Evolutionary conservation across 2,113 vertebrate species (phyloP).

Genomic region (Madoqua kirkii): DNA sequence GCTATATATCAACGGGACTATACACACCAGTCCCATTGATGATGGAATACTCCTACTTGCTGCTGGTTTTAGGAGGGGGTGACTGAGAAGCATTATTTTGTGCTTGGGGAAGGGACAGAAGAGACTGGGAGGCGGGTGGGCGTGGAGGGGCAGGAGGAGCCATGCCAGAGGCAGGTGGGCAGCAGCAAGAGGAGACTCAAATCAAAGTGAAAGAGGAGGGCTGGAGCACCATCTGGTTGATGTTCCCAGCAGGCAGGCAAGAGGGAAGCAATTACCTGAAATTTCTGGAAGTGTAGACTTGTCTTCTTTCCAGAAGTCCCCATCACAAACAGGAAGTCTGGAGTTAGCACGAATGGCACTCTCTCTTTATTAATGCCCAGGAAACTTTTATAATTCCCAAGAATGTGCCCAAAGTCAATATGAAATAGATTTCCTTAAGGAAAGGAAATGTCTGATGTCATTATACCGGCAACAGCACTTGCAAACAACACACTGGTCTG

Average conservation of each 20-base stretch:
- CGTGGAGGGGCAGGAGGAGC: accelerated
- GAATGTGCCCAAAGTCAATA: slow-evolving; percentile 99
- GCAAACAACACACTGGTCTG: neutral
- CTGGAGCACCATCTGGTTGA: too few relatives aligned
- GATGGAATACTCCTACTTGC: neutral
- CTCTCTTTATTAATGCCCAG: slow-evolving; percentile 98
- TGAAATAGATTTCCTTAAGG: slow-evolving; percentile 95
- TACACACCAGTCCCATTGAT: neutral
- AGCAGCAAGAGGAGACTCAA: neutral
- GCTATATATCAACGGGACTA: neutral
- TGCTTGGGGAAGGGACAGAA: neutral
- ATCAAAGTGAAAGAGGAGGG: neutral
- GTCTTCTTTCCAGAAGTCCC: slow-evolving; percentile 95
- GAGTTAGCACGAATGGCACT: slow-evolving; percentile 97
- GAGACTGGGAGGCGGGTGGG: neutral
- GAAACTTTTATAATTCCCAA: slow-evolving; percentile 99
- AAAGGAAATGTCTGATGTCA: slow-evolving; percentile 64
- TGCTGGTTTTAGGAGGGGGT: neutral
- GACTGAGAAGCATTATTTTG: neutral
- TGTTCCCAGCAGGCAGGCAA: neutral
- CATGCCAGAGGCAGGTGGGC: accelerated
- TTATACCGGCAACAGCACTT: neutral
- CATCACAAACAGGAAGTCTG: slow-evolving; percentile 98
- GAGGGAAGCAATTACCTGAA: slow-evolving; percentile 88
- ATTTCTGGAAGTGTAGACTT: slow-evolving; percentile 94